Evolutionary conservation across 2,113 vertebrate genomes (phyloP), one percentile per base, ranked within the genome.

Genomic region (Crotalus horridus): DNA sequence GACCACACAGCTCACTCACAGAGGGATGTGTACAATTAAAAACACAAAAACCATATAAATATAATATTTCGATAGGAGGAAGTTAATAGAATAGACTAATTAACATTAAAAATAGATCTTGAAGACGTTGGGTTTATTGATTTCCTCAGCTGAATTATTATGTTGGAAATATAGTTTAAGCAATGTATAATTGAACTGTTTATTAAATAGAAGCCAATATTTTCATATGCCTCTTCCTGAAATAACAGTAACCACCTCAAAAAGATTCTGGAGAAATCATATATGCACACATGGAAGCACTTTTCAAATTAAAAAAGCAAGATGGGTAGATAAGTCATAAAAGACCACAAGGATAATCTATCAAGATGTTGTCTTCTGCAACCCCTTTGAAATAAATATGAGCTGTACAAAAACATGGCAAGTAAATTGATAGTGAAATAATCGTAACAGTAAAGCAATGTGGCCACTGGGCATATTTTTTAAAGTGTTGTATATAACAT

Each of bases 341-440:
- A 39, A 81, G 39, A n/a, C 56, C 15, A 81, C 26, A 23, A 6
- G 15, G 43, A 13, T 15, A 58, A 59, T 51, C 15, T 26, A 86
- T 13, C 23, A 81, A 9, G 46, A 74, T 33, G 33, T 89, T 74
- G 3, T 59, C n/a, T 55, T 69, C 12, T 69, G 21, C 48, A 88
- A 64, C 6, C 11, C 53, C 58, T 85, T 64, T 64, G 90, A 85
- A 91, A 85, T 55, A 24, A 85, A 91, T 39, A 33, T 56, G 90
- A 56, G 51, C 29, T 91, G 26, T 91, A 6, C 74, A 88, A 54
- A 4, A 17, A 39, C 85, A 39, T 21, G 48, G 39, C 48, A 53
- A 23, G 29, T 61, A 88, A 88, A 55, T 43, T 88, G 86, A 54
- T 54, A 54, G 86, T 92, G n/a, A 92, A 54, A 92, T 88, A 54